phyloP scores from a whole-genome alignment of 2,797 vertebrate genomes.

The Phoxinus dragarum region DNA sequence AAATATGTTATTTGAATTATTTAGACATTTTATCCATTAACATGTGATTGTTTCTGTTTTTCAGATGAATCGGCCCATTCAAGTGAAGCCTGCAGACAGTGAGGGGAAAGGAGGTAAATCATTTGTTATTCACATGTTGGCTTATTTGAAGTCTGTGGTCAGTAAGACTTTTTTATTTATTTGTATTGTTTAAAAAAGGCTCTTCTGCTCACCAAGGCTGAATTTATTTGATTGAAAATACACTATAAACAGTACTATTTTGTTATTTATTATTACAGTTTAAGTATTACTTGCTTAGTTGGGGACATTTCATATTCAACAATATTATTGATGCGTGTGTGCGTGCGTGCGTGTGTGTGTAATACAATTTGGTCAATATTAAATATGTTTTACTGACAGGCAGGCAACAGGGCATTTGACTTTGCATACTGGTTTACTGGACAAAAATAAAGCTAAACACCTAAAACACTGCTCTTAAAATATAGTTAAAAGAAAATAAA shows the following conservation, averaged over 20 bases:
- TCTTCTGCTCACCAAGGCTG: background rate
- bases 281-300: no score
- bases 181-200: background rate
- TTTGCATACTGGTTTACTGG: no score
- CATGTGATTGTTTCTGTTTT: conserved; percentile 53
- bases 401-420: no score
- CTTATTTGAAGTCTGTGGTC: background rate
- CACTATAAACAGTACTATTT: background rate
- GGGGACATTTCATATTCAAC: no score
- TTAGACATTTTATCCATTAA: conserved; percentile 12
- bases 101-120: conserved; percentile 42
- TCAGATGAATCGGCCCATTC: conserved; percentile 52
- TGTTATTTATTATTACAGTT: background rate
- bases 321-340: no score
- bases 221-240: background rate
- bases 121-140: background rate
- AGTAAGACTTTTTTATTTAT: background rate
- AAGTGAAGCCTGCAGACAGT: conserved; percentile 42
- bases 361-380: background rate
- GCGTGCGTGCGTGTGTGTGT: no score
- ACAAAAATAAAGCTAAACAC: no score
- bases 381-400: background rate
- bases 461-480: no score
- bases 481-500: no score
- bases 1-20: conserved; percentile 27